Base-by-base conservation (phyloP, 2,113 vertebrate genomes). In the Prietella phreatophila region DNA sequence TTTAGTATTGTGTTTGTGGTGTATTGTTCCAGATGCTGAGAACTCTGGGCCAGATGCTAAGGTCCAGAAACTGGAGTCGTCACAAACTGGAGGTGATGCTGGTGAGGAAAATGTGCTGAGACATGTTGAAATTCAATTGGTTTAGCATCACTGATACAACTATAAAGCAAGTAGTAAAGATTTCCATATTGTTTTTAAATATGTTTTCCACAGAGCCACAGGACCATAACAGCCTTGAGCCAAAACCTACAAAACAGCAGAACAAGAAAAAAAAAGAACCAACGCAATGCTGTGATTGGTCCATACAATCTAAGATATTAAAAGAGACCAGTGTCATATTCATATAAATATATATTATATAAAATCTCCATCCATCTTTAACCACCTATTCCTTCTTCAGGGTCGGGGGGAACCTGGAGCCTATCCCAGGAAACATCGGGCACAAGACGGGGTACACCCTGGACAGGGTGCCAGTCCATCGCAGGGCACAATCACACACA, bases 251-350 rank as follows among this genome's bases (percentile, higher is more conserved):
- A 55, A 84, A 78, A 65, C 50, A 9, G 3, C 56, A 25, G 22
- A 27, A 4, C 3, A 76, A 61, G 53, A 83, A 84, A 39, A 84
- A 84, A 80, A 79, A 58, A 22, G 3, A 69, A 13, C 50, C 78
- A 63, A 19, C 36, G 2, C 27, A 25, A 6, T 39, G 56, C 27
- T 79, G 22, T 88, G 9, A 79, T 88, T 84, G 87, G 87, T 88
- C 8, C 15, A 82, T 84, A 80, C 10, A 22, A 75, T 36, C 25
- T 67, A 65, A 17, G 25, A 86, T 6, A 63, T n/a, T 63, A 22
- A 80, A 80, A 8, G 27, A 19, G 17, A 58, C 76, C 4, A 65
- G 22, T 39, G 30, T 39, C 6, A 1, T 2, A 36, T 36, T 36
- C 36, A 36, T 36, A 36, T 2, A 36, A 1, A 36, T 36, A 36